A percentile compares a stretch with the other conserved stretches of the same genome.
Evolutionary conservation across 2,888 invertebrate species (phyloP).

Genomic region (Hypercompe scribonia): DNA sequence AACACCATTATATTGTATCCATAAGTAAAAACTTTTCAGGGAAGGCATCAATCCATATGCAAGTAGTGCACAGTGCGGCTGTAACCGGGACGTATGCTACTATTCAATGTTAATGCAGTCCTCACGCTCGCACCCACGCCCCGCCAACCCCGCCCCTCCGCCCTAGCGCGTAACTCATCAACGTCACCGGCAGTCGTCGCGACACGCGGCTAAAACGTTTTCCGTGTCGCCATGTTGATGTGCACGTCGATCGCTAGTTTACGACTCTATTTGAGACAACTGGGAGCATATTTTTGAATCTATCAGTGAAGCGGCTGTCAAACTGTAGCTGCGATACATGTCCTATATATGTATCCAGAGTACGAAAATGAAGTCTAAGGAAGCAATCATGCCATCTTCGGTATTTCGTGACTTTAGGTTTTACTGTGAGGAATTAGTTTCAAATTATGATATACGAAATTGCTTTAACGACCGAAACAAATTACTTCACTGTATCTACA

Average conservation of each 20-base stretch:
- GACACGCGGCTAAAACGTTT: conserved; percentile 53
- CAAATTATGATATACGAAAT: too few species aligned
- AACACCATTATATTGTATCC: background rate
- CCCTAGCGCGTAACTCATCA: conserved; percentile 8
- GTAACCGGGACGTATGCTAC: background rate
- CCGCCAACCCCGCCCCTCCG: background rate
- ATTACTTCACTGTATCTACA: too few species aligned
- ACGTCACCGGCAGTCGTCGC: conserved; percentile 15
- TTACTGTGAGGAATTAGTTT: too few species aligned
- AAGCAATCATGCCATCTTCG: too few species aligned
- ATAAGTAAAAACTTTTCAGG: conserved; percentile 5
- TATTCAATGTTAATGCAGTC: conserved; percentile 15
- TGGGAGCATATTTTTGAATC: conserved; percentile 39
- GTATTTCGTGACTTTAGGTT: too few species aligned
- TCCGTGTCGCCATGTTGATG: conserved; percentile 50
- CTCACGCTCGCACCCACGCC: background rate
- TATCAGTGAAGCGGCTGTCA: background rate
- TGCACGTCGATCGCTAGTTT: conserved; percentile 36
- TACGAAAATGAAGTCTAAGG: too few species aligned
- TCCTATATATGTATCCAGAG: too few species aligned
- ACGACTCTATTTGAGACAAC: conserved; percentile 38
- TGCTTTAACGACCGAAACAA: too few species aligned
- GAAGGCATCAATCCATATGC: conserved; percentile 7
- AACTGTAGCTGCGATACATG: background rate
- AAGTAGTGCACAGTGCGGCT: conserved; percentile 9